phyloP scores from a whole-genome alignment of 64 coral and sea anemone genomes.

The Pocillopora verrucosa region DNA sequence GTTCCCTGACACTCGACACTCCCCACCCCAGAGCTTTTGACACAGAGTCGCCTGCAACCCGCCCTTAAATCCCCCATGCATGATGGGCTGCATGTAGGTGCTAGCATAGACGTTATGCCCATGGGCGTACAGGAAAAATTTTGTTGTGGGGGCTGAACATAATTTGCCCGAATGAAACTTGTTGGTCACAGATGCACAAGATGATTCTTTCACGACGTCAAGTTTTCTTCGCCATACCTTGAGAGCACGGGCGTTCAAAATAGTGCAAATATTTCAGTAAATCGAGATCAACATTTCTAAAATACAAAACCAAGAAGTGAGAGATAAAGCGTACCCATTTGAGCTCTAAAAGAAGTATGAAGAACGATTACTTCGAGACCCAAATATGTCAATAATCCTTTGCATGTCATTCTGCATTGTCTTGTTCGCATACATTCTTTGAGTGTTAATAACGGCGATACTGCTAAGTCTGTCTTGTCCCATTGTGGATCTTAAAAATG shows the following conservation, averaged over 20 bases:
- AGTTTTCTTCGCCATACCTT: not conserved
- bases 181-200: slow-evolving; percentile 29
- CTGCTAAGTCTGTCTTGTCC: slow-evolving; percentile 48
- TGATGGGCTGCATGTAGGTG: too few relatives aligned
- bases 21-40: too few relatives aligned
- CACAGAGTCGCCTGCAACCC: too few relatives aligned
- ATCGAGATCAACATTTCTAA: slow-evolving; percentile 38
- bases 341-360: slow-evolving; percentile 31
- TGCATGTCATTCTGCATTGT: slow-evolving; percentile 24
- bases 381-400: slow-evolving; percentile 25
- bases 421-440: not conserved
- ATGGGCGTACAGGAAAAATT: slow-evolving; percentile 19
- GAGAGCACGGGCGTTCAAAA: not conserved
- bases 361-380: slow-evolving; percentile 19
- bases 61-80: too few relatives aligned
- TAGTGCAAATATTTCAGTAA: slow-evolving; percentile 18
- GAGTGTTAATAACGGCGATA: slow-evolving; percentile 1
- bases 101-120: too few relatives aligned
- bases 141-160: slow-evolving; percentile 24
- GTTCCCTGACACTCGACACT: too few relatives aligned
- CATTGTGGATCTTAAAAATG: slow-evolving; percentile 61
- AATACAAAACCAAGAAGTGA: slow-evolving; percentile 32
- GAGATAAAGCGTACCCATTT: slow-evolving; percentile 19
- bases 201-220: slow-evolving; percentile 8
- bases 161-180: slow-evolving; percentile 36